Conservation (phyloP, 2,888 invertebrate species). For the Abrostola tripartita region DNA sequence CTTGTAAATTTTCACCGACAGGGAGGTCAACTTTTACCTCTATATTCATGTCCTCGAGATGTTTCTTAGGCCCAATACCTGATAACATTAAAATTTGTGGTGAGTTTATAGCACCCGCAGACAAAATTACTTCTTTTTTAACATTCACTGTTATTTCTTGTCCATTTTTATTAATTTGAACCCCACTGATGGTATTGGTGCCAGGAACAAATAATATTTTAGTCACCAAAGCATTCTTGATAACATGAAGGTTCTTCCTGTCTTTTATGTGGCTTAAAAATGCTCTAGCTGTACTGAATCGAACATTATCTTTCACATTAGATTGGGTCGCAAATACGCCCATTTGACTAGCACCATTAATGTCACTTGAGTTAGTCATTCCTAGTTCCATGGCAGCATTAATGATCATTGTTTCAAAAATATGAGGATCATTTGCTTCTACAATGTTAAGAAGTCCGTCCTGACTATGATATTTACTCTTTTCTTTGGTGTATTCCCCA, state of each 20-base stretch:
- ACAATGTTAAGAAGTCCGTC: slow-evolving; percentile 75
- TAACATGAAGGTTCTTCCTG: slow-evolving; percentile 78
- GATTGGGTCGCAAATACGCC: slow-evolving; percentile 80
- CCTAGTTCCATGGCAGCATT: slow-evolving; percentile 82
- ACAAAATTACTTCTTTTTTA: slow-evolving; percentile 84
- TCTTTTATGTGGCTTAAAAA: slow-evolving; percentile 80
- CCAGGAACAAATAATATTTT: slow-evolving; percentile 84
- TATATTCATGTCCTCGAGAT: slow-evolving; percentile 75
- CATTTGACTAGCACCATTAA: slow-evolving; percentile 81
- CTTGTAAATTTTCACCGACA: slow-evolving; percentile 86
- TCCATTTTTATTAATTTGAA: slow-evolving; percentile 73
- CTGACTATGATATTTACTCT: slow-evolving; percentile 69
- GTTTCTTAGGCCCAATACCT: slow-evolving; percentile 83
- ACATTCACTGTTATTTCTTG: slow-evolving; percentile 70
- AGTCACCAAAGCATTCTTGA: slow-evolving; percentile 86
- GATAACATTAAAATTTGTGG: slow-evolving; percentile 86
- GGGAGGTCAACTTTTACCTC: slow-evolving; percentile 78
- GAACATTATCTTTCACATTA: slow-evolving; percentile 80
- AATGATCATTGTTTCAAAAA: slow-evolving; percentile 68
- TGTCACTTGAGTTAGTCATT: slow-evolving; percentile 68
- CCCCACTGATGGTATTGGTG: slow-evolving; percentile 79
- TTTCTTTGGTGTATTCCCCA: slow-evolving; percentile 51
- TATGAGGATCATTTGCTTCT: slow-evolving; percentile 60
- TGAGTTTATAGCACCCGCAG: slow-evolving; percentile 84
- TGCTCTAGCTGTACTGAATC: slow-evolving; percentile 86